phyloP scores from a whole-genome alignment of 2,888 invertebrate genomes.

The Octodonta nipae region DNA sequence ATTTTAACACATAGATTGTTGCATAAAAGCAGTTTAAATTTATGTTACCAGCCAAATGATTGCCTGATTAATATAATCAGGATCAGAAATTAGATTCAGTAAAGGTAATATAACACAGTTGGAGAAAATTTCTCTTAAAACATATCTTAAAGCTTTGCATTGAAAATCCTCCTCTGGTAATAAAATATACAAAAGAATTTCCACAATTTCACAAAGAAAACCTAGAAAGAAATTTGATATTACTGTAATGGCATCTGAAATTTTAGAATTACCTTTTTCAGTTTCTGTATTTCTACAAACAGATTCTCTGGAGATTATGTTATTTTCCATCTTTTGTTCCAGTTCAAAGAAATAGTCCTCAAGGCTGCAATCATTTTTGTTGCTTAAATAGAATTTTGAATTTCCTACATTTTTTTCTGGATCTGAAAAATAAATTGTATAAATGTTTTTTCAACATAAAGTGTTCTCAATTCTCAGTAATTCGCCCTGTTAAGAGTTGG shows the following conservation, averaged over 20 bases:
- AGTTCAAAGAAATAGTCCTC: conserved; percentile 78
- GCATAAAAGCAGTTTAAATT: conserved; percentile 4
- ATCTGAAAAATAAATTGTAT: no score
- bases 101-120: conserved; percentile 38
- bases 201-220: conserved; percentile 67
- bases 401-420: conserved; percentile 38
- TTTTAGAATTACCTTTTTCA: conserved; percentile 40
- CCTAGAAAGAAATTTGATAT: conserved; percentile 38
- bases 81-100: conserved; percentile 67
- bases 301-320: conserved; percentile 61
- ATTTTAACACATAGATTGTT: neutral
- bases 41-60: conserved; percentile 71
- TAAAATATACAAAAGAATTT: conserved; percentile 68
- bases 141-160: conserved; percentile 64
- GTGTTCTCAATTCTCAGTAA: no score
- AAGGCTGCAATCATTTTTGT: conserved; percentile 35
- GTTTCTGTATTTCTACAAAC: conserved; percentile 58
- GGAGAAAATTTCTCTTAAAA: conserved; percentile 49
- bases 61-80: conserved; percentile 82
- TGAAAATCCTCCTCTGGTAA: conserved; percentile 74
- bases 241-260: neutral
- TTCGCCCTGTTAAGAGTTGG: no score
- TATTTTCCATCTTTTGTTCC: conserved; percentile 76
- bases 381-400: conserved; percentile 49
- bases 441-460: no score